Base-by-base conservation (phyloP, 2,797 vertebrate species). In the Lepilemur ruficaudatus region DNA sequence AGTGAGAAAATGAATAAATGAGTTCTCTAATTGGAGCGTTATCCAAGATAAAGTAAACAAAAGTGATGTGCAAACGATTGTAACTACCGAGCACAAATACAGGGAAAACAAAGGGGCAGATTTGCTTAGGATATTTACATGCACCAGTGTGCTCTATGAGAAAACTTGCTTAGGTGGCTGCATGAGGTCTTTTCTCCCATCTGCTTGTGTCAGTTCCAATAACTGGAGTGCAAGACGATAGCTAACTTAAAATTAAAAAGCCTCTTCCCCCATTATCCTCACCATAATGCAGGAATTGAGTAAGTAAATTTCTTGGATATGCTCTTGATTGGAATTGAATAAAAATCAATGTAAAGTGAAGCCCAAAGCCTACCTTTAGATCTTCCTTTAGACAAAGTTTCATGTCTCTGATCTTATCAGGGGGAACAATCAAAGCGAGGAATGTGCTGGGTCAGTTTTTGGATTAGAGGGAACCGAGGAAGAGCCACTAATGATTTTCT, bases 281-380 rank as follows among this genome's bases (percentile, higher is more conserved):
- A 91, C 59, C 57, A 15, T 50, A 82, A 90, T 63, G 93, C 79
- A 95, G 65, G 93, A 75, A 97, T 38, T 3, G 59, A 93, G 93
- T 52, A 67, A 72, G 88, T 92, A 80, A 3, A 83, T 96, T 97
- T 96, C 91, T 95, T 96, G 94, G 75, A 48, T 95, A 55, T 95
- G 32, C 84, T 85, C 88, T 95, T 97, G 96, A 96, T 97, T 93
- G 67, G 65, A 97, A 97, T 94, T 96, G 96, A 98, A 97, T 91
- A 87, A 93, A 97, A 96, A 97, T 97, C 95, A 78, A 97, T 55
- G 96, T 82, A 35, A 96, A 97, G 96, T 90, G 86, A 95, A 88
- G 85, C 97, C 92, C 84, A 28, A 43, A n/a, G 72, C 50, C 32
- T 88, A 92, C 92, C 94, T 55, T 98, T 97, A 97, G 91, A 97